Percentiles rank a stretch among this genome's conserved stretches.
Evolutionary conservation across 1,140 invertebrate species (phyloP).

Genomic region (Apocrypta bakeri): DNA sequence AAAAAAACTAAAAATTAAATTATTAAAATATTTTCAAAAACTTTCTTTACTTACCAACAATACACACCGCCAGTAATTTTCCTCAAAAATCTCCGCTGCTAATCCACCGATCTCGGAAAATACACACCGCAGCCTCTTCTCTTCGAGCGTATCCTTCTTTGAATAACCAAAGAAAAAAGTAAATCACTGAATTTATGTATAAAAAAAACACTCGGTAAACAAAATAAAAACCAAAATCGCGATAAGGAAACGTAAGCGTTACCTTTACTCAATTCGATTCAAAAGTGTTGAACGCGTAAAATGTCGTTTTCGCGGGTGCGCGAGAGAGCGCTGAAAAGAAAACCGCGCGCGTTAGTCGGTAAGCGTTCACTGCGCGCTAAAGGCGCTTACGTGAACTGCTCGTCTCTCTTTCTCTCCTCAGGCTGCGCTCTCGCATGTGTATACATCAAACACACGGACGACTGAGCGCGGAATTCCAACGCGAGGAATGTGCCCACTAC

Average conservation of each 20-base stretch:
- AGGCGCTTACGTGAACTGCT: neutral
- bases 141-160: too few species aligned
- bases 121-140: too few species aligned
- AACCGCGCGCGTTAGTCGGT: slow-evolving; percentile 29
- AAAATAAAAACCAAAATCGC: neutral
- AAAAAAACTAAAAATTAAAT: too few species aligned
- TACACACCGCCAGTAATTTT: too few species aligned
- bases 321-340: slow-evolving; percentile 7
- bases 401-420: neutral
- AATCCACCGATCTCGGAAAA: too few species aligned
- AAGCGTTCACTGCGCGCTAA: slow-evolving; percentile 17
- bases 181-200: too few species aligned
- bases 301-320: neutral
- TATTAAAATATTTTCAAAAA: too few species aligned
- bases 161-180: too few species aligned
- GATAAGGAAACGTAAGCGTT: neutral
- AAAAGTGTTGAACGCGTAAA: neutral
- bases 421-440: neutral
- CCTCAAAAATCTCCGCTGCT: too few species aligned
- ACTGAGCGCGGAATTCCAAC: slow-evolving; percentile 47
- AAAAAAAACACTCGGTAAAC: neutral
- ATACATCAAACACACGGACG: slow-evolving; percentile 19
- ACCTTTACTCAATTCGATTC: neutral
- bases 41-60: too few species aligned
- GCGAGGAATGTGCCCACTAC: slow-evolving; percentile 44